phyloP scores from a whole-genome alignment of 2,888 invertebrate species.

The Sthenelais limicola region DNA sequence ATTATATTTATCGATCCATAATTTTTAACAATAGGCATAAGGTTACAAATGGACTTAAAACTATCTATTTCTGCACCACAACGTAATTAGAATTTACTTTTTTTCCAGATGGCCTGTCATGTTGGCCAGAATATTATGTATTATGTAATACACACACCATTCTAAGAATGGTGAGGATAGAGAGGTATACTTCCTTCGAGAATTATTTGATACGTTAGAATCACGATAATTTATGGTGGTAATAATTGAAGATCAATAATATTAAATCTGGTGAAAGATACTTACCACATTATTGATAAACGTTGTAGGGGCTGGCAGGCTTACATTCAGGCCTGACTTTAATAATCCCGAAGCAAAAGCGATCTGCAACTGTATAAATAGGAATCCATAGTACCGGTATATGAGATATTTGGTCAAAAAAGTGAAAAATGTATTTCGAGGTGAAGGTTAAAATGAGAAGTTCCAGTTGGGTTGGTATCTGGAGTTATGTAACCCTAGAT shows the following conservation, averaged over 20 bases:
- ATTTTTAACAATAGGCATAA: too few species aligned
- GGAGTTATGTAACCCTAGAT: too few species aligned
- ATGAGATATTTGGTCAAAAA: too few species aligned
- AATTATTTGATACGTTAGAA: neutral
- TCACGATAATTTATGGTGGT: neutral
- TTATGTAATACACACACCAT: neutral
- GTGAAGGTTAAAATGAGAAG: too few species aligned
- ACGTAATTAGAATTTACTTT: too few species aligned
- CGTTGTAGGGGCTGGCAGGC: conserved; percentile 75
- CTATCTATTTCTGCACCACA: too few species aligned
- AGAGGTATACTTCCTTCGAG: neutral
- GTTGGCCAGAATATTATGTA: neutral
- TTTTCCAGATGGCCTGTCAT: neutral
- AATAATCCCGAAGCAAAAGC: conserved; percentile 89
- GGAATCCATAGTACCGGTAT: too few species aligned
- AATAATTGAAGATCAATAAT: neutral
- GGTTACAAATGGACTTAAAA: too few species aligned
- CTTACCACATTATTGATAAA: conserved; percentile 84
- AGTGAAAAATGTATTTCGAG: too few species aligned
- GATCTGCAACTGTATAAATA: conserved; percentile 82
- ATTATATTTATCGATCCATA: neutral
- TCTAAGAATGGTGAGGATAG: neutral
- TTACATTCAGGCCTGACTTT: conserved; percentile 86
- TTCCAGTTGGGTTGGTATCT: too few species aligned
- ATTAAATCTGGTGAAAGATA: conserved; percentile 50